Evolutionary conservation across 2,113 vertebrate species (phyloP).

Genomic region (Ifrita kowaldi): DNA sequence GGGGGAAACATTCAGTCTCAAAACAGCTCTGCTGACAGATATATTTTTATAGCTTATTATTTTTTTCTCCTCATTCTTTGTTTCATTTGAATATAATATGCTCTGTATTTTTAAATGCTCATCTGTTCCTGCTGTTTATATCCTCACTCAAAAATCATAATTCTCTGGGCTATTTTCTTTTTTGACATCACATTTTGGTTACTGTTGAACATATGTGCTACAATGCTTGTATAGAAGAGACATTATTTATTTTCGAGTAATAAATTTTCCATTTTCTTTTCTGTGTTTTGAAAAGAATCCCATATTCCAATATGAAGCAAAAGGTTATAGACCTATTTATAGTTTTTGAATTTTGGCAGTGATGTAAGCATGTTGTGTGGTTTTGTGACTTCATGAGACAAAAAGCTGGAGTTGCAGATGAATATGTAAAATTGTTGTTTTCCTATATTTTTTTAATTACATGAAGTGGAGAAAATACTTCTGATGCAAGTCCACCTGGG

Average conservation of each 20-base stretch:
- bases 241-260: not conserved
- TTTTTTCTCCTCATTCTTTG: slow-evolving; percentile 1
- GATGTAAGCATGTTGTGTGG: not conserved
- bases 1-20: not conserved
- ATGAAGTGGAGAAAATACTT: not conserved
- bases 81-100: slow-evolving; percentile 51
- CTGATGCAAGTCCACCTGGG: not conserved
- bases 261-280: slow-evolving; percentile 14
- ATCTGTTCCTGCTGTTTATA: slow-evolving; percentile 21
- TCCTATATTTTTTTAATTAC: not conserved
- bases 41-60: slow-evolving; percentile 45
- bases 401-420: not conserved
- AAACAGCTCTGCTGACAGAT: slow-evolving; percentile 16
- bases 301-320: not conserved
- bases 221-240: not conserved
- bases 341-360: slow-evolving; percentile 11
- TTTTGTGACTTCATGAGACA: slow-evolving; percentile 16
- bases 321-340: slow-evolving; percentile 22
- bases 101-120: slow-evolving; percentile 50
- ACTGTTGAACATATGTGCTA: not conserved
- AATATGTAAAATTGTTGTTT: not conserved
- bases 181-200: slow-evolving; percentile 2
- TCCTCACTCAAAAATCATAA: slow-evolving; percentile 6
- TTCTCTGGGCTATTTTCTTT: not conserved
- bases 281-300: not conserved